These are phyloP conservation scores for Erynnis tages DNA, from an alignment of 2,888 invertebrate species.

Conservation along the genomic window DNA sequence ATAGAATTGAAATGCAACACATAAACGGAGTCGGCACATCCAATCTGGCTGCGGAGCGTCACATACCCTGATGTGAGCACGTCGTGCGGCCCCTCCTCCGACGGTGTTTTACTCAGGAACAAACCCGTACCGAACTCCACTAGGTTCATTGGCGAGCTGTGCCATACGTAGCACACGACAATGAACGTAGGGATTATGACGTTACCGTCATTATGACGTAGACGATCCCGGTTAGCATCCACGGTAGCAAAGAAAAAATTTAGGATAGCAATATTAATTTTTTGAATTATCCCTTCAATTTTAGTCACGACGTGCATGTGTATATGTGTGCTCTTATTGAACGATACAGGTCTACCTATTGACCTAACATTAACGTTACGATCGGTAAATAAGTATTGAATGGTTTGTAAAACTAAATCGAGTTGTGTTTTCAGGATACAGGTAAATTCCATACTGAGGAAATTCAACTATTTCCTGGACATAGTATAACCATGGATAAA, in stretches of 20 bases:
- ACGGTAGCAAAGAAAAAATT: slow-evolving; percentile 75
- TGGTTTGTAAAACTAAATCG: too few relatives aligned
- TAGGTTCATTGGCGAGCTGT: slow-evolving; percentile 95
- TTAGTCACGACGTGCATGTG: slow-evolving; percentile 12
- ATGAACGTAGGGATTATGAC: slow-evolving; percentile 61
- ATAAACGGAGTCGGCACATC: slow-evolving; percentile 65
- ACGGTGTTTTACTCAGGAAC: slow-evolving; percentile 95
- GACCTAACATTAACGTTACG: too few relatives aligned
- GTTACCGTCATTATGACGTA: slow-evolving; percentile 41
- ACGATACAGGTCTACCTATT: background rate
- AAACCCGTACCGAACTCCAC: slow-evolving; percentile 97
- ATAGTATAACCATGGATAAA: background rate
- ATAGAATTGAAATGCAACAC: slow-evolving; percentile 52
- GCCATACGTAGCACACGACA: slow-evolving; percentile 28
- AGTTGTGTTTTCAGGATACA: background rate
- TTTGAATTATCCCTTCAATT: slow-evolving; percentile 2
- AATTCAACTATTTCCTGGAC: background rate
- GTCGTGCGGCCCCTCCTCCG: slow-evolving; percentile 91
- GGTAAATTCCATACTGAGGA: background rate
- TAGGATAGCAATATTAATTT: slow-evolving; percentile 59
- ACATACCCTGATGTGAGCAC: slow-evolving; percentile 84
- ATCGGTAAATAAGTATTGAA: too few relatives aligned
- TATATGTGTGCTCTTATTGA: slow-evolving; percentile 19
- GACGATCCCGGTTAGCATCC: slow-evolving; percentile 69
- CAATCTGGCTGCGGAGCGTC: slow-evolving; percentile 50